phyloP scores from a whole-genome alignment of 2,113 vertebrate species.

The Paraplagusia blochii region DNA sequence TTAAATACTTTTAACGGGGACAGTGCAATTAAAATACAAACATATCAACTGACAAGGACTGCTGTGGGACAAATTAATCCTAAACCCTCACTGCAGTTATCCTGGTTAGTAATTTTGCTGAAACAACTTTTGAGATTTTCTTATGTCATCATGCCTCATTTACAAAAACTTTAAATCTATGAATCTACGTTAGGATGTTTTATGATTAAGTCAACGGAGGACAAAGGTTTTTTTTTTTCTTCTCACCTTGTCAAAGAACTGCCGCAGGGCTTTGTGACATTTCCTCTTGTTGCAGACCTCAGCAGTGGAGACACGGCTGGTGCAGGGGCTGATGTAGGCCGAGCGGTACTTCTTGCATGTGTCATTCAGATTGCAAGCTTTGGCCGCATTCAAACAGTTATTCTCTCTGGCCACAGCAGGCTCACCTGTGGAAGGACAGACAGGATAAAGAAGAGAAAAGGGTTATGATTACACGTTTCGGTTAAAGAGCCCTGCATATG shows the following conservation, averaged over 20 bases:
- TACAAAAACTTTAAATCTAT: too few relatives aligned
- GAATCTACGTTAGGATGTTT: neutral
- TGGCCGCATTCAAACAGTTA: conserved; percentile 95
- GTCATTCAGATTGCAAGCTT: conserved; percentile 98
- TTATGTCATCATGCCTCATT: conserved; percentile 34
- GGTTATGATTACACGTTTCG: too few relatives aligned
- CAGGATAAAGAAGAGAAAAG: neutral
- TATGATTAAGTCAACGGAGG: too few relatives aligned
- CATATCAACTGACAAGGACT: too few relatives aligned
- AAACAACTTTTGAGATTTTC: conserved; percentile 2
- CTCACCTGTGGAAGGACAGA: conserved; percentile 74
- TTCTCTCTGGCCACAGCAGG: conserved; percentile 88
- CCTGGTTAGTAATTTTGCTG: too few relatives aligned
- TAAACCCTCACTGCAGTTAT: too few relatives aligned
- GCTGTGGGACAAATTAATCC: too few relatives aligned
- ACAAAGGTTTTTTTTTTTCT: neutral
- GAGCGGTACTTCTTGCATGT: conserved; percentile 98
- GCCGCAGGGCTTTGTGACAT: conserved; percentile 96
- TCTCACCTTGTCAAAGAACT: conserved; percentile 93
- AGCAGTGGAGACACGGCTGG: conserved; percentile 87
- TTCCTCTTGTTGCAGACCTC: conserved; percentile 97
- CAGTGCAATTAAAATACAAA: too few relatives aligned
- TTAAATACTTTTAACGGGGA: too few relatives aligned
- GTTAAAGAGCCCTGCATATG: too few relatives aligned
- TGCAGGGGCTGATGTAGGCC: conserved; percentile 96